phyloP scores from a whole-genome alignment of 2,797 vertebrate genomes.

The Crax fasciolata region DNA sequence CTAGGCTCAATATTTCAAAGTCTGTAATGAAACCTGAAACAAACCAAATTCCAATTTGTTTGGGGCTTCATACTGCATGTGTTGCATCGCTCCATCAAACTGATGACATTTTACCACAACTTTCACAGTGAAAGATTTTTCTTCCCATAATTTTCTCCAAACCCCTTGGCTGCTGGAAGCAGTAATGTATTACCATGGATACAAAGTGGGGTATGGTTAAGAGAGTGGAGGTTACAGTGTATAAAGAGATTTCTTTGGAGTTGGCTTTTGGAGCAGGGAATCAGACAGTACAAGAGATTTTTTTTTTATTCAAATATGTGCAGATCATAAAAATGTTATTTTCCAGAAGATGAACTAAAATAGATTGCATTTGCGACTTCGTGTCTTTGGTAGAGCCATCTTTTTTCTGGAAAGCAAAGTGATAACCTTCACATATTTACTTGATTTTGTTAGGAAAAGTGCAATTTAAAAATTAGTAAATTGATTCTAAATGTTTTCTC shows the following conservation, averaged over 20 bases:
- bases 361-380: neutral
- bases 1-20: constrained; percentile 50
- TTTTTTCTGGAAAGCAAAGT: neutral
- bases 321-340: constrained; percentile 5
- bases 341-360: constrained; percentile 33
- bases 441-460: neutral
- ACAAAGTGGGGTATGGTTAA: constrained; percentile 28
- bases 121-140: constrained; percentile 55
- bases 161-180: constrained; percentile 25
- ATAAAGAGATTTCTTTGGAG: constrained; percentile 33
- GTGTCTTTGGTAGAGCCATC: neutral
- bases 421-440: neutral
- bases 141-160: constrained; percentile 47
- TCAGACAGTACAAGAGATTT: neutral
- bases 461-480: neutral
- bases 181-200: constrained; percentile 61
- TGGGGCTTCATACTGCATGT: constrained; percentile 8
- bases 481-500: neutral
- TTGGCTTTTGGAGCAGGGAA: constrained; percentile 9
- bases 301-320: constrained; percentile 7
- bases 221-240: neutral
- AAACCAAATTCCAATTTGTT: constrained; percentile 65
- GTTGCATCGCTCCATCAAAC: neutral
- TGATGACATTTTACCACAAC: constrained; percentile 56
- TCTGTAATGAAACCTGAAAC: constrained; percentile 60